Evolutionary conservation across 2,888 invertebrate genomes (phyloP), one percentile per base, ranked within the genome.

Genomic region (Proisotoma minuta): DNA sequence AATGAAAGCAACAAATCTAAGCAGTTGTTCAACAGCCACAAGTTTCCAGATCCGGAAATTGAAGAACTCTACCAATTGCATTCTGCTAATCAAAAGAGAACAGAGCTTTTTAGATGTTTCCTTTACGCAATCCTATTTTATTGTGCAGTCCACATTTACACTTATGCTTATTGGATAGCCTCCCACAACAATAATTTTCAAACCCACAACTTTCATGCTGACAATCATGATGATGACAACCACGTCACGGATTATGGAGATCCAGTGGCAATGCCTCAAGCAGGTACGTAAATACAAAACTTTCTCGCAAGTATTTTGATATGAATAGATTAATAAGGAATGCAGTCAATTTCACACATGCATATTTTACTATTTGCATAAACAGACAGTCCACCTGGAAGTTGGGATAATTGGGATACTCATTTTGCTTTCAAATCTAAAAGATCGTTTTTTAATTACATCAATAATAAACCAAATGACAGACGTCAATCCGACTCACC

Each of bases 21-120:
- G 51, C 61, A 69, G n/a, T 62, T 66, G 1, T 57, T 72, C 26
- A 59, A 67, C 43, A 60, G 69, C 43, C 69, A 69, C 56, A 71
- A 73, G 59, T 73, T 73, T 59, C 69, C 69, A 57, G 73, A 73
- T 63, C 73, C 73, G 4, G 73, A 73, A 59, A 73, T 73, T 40
- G 73, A 73, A 60, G 69, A 69, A 26, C 57, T 73, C 43, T 73
- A 73, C 48, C 73, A 73, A 43, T 65, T 72, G 2, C 73, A 73
- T 59, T 71, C 72, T 0, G 68, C 70, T 15, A 72, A 73, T 66
- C 69, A 72, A 51, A 73, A 73, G 54, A 39, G 66, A 58, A 71
- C 71, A 8, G 73, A 73, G 56, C 59, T 73, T 18, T 73, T 73
- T 49, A 63, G 71, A 34, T 70, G 69, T 48, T 73, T 73, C 59